Base-by-base conservation (phyloP, 2,888 invertebrate genomes). In the Hirtodrosophila trivittata region DNA sequence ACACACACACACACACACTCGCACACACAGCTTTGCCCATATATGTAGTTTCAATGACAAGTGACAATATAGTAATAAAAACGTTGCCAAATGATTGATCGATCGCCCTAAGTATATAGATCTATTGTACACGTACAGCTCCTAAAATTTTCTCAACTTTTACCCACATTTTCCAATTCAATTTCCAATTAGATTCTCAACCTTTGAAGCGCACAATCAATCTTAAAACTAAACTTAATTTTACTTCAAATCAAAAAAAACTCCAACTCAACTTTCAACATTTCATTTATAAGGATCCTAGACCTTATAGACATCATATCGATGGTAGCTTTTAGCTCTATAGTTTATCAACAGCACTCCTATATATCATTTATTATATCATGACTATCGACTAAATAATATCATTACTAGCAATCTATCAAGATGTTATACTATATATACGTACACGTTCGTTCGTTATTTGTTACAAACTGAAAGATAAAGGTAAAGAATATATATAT, bases 381-480 rank as follows among this genome's bases (percentile, higher is more conserved):
- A 28, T 28, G 28, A 28, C 2, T 28, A 28, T 28, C 9, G 5
- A 28, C 7, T 28, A 9, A 28, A 3, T 9, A 8, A 7, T 35
- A 35, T 35, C 12, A 6, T 14, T 9, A 14, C 13, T 12, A 35
- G 2, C 35, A 7, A 35, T 3, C 6, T 7, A 35, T 35, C 10
- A 35, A 28, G n/a, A 28, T 28, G n/a, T n/a, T 28, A 28, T 28
- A 21, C 26, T 52, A 60, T 77, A 81, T 68, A 69, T 81, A 72
- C 59, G n/a, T 7, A 43, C 33, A 45, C 38, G 62, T 66, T 63
- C 42, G 42, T 54, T 78, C 78, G 83, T 82, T 82, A 75, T 76
- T 76, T 82, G 83, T 77, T 78, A 70, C 39, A 39, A 66, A 38
- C 5, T 16, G 5, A 38, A 51, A 14, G 14, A 18, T 10, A 16